Evolutionary conservation across 2,888 invertebrate species (phyloP).

Genomic region (Mythimna vitellina): DNA sequence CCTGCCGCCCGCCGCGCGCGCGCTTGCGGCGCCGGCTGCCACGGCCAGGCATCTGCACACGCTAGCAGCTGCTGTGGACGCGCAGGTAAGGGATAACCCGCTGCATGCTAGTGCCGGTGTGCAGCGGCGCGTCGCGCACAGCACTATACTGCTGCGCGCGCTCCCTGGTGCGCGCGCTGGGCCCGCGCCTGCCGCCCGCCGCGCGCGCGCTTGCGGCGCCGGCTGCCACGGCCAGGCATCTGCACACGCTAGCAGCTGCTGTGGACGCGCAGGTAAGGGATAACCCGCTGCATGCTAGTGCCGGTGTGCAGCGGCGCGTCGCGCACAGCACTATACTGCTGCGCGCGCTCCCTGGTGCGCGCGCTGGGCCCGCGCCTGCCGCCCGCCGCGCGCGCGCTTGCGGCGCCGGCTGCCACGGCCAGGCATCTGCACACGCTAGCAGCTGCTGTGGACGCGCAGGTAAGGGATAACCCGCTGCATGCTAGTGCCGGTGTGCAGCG

Average conservation of each 20-base stretch:
- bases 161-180: conserved; percentile 77
- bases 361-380: conserved; percentile 74
- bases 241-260: conserved; percentile 92
- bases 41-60: conserved; percentile 93
- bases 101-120: no score
- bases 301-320: conserved; percentile 61
- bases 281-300: no score
- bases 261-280: conserved; percentile 74
- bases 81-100: conserved; percentile 62
- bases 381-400: conserved; percentile 76
- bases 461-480: neutral
- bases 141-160: conserved; percentile 81
- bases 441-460: conserved; percentile 83
- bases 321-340: conserved; percentile 78
- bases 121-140: conserved; percentile 71
- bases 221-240: conserved; percentile 92
- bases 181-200: conserved; percentile 70
- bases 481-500: conserved; percentile 29
- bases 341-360: conserved; percentile 76
- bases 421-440: conserved; percentile 93
- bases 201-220: conserved; percentile 83
- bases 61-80: conserved; percentile 89
- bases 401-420: conserved; percentile 91
- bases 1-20: conserved; percentile 74
- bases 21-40: conserved; percentile 89